Evolutionary conservation across 2,113 vertebrate species (phyloP), one percentile per base, ranked within the genome.

Genomic region (Plectropomus leopardus): DNA sequence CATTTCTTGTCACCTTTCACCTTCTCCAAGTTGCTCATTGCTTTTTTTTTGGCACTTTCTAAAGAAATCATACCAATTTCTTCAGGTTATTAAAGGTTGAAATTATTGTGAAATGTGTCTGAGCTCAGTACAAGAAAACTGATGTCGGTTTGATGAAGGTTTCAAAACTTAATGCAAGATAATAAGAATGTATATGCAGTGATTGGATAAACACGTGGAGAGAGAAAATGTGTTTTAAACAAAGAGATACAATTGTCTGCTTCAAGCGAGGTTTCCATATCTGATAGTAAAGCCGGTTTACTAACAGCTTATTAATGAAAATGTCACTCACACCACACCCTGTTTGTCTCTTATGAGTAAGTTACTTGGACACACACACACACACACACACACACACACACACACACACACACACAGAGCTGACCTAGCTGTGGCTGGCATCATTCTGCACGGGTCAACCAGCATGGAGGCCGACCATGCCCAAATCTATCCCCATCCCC

Each of bases 371-470:
- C 24, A 58, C 59, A 48, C 36, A 30, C 40, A 11, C 26, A 36
- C 54, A 40, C n/a, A 30, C 19, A n/a, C 40, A 70, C 51, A n/a
- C 36, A 54, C 28, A 59, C 54, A 74, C 24, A 65, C 63, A 61
- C 61, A 44, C 48, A 66, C 54, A 30, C 64, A 69, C 79, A 58
- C 61, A 70, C 30, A 65, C 11, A 64, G 0, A 64, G 48, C 60
- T 71, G 79, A 86, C 78, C 76, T 78, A 54, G 15, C 79, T 85
- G 28, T 69, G 42, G 64, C 80, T 84, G 68, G 80, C 77, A 86
- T 83, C 61, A 78, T 89, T 92, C 59, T 79, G 73, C 76, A 87
- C 15, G 81, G 88, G 85, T 88, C 89, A 90, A 17, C 78, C 85
- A 10, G 60, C 69, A 74, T 3, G 63, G 58, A 83, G 68, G 82